phyloP scores from a whole-genome alignment of 2,797 vertebrate genomes.

The Danionella dracula region DNA sequence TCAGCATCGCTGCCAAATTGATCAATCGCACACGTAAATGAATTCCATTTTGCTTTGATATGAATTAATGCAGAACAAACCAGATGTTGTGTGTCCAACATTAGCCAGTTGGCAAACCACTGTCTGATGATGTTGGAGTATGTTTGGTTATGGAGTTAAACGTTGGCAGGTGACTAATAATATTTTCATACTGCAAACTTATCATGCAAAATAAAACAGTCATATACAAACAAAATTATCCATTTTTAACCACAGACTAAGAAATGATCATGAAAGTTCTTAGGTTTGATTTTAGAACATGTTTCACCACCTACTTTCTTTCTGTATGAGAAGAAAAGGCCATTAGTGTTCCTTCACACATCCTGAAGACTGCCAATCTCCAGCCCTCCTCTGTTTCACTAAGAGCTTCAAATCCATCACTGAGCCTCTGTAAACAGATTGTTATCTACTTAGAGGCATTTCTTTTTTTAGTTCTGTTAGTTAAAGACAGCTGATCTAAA shows the following conservation, averaged over 20 bases:
- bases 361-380: constrained; percentile 71
- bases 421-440: constrained; percentile 63
- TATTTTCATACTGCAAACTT: background rate
- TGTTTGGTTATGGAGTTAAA: constrained; percentile 11
- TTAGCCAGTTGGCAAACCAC: constrained; percentile 33
- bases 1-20: constrained; percentile 34
- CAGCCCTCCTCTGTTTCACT: constrained; percentile 70
- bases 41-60: constrained; percentile 36
- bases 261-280: too few relatives aligned
- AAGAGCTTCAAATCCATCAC: constrained; percentile 71
- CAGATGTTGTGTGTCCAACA: constrained; percentile 42
- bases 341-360: constrained; percentile 59
- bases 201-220: background rate
- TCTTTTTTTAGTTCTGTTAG: constrained; percentile 67
- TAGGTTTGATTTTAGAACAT: constrained; percentile 70
- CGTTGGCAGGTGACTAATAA: constrained; percentile 12
- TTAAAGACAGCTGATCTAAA: constrained; percentile 65
- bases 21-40: constrained; percentile 36
- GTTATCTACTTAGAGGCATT: constrained; percentile 70
- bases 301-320: constrained; percentile 72
- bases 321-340: constrained; percentile 61
- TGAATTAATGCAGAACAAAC: constrained; percentile 45
- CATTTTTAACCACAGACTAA: too few relatives aligned
- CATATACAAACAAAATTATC: constrained; percentile 1
- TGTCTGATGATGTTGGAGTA: constrained; percentile 20